A percentile compares a stretch with the other conserved stretches of the same genome.
Evolutionary conservation across 2,888 invertebrate species (phyloP).

Genomic region (Epirrhoe tristata): DNA sequence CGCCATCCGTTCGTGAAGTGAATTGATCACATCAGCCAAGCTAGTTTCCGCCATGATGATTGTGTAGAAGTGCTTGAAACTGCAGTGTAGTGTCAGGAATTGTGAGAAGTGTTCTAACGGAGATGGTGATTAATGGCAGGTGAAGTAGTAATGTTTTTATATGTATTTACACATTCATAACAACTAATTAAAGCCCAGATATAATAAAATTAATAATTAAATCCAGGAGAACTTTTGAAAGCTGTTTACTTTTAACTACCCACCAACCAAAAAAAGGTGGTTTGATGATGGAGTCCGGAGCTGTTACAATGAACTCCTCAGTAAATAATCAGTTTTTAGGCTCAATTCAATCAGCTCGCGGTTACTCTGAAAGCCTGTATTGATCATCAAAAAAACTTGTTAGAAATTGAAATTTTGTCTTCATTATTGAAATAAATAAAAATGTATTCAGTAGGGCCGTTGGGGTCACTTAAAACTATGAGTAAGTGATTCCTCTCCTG

Average conservation of each 20-base stretch:
- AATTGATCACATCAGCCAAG: not conserved
- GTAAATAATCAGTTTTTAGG: no score
- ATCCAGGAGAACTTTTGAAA: not conserved
- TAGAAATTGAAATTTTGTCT: no score
- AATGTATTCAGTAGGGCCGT: no score
- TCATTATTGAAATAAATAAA: no score
- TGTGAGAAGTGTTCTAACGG: not conserved
- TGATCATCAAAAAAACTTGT: no score
- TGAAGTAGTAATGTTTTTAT: not conserved
- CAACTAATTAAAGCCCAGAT: not conserved
- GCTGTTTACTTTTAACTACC: not conserved
- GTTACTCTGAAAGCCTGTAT: no score
- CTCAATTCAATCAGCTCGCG: no score
- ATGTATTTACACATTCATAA: not conserved
- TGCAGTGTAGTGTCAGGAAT: not conserved
- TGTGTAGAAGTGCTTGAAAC: not conserved
- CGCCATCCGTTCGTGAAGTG: not conserved
- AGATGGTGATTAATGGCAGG: not conserved
- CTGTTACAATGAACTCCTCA: no score
- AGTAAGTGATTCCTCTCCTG: no score
- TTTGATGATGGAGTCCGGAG: no score
- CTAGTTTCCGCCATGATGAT: not conserved
- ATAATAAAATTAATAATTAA: not conserved
- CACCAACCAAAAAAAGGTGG: constrained; percentile 4
- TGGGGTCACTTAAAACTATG: no score